These are phyloP conservation scores for Philantomba maxwellii DNA, from an alignment of 2,113 vertebrate genomes.

Conservation along the genomic window DNA sequence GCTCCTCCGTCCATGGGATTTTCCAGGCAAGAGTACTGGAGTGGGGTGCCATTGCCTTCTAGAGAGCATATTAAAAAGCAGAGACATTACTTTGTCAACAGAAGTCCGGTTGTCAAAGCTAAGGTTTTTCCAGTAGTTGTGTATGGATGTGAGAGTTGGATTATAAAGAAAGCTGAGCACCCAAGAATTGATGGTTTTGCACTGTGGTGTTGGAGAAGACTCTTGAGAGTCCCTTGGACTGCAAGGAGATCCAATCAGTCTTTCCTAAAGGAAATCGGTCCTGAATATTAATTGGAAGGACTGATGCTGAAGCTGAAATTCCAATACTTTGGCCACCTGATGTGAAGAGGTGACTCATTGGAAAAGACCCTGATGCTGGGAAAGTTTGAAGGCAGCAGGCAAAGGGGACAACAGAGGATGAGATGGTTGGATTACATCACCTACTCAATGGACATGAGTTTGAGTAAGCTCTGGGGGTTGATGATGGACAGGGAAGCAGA, in stretches of 20 bases:
- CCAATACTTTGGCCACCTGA: not conserved
- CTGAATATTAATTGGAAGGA: not conserved
- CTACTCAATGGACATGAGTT: not conserved
- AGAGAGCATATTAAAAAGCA: not conserved
- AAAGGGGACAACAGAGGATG: not conserved
- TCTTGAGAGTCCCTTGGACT: not conserved
- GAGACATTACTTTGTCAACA: not conserved
- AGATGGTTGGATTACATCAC: not conserved
- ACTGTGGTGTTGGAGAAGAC: not conserved
- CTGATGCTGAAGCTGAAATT: not conserved
- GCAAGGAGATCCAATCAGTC: not conserved
- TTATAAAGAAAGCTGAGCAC: not conserved
- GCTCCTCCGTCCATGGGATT: no score
- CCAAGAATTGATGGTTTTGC: not conserved
- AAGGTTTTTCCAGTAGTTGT: not conserved
- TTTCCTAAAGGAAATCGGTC: not conserved
- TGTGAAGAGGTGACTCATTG: not conserved
- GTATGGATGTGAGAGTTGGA: not conserved
- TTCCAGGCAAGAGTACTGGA: no score
- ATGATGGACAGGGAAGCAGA: not conserved
- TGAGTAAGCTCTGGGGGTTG: not conserved
- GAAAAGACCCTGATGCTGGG: not conserved
- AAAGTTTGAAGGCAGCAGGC: not conserved
- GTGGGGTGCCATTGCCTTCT: no score
- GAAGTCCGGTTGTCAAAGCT: not conserved